Conservation (phyloP, 2,113 vertebrate genomes). For the Hippocampus barbouri region DNA sequence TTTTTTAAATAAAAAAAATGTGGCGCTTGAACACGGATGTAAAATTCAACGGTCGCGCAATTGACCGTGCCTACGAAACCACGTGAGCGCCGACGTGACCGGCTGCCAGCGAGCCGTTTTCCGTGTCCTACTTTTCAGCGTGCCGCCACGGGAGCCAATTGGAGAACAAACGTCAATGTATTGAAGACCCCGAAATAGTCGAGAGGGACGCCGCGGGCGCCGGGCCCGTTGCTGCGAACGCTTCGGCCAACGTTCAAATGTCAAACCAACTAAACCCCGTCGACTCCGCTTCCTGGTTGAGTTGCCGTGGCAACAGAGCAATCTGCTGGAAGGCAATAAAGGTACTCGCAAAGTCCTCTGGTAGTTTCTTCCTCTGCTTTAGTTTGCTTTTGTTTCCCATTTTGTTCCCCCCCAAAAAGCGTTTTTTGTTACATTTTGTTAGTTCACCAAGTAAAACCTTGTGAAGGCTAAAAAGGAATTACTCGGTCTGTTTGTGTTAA, state of each 20-base stretch:
- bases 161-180: conserved; percentile 72
- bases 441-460: no score
- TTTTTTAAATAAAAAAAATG: no score
- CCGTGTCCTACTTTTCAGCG: conserved; percentile 74
- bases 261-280: no score
- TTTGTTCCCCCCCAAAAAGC: no score
- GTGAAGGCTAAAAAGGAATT: no score
- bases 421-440: no score
- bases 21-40: no score
- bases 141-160: conserved; percentile 74
- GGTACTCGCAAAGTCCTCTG: neutral
- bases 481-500: no score
- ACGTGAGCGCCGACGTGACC: neutral
- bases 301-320: neutral
- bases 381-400: no score
- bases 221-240: conserved; percentile 7
- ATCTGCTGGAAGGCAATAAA: neutral
- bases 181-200: conserved; percentile 58
- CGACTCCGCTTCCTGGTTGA: no score
- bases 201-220: conserved; percentile 45
- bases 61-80: neutral
- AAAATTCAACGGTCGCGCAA: no score
- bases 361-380: no score
- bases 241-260: conserved; percentile 18
- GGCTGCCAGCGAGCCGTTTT: neutral